A percentile compares a stretch with the other conserved stretches of the same genome.
Evolutionary conservation across 2,797 vertebrate genomes (phyloP).

Genomic region (Lophura swinhoii): DNA sequence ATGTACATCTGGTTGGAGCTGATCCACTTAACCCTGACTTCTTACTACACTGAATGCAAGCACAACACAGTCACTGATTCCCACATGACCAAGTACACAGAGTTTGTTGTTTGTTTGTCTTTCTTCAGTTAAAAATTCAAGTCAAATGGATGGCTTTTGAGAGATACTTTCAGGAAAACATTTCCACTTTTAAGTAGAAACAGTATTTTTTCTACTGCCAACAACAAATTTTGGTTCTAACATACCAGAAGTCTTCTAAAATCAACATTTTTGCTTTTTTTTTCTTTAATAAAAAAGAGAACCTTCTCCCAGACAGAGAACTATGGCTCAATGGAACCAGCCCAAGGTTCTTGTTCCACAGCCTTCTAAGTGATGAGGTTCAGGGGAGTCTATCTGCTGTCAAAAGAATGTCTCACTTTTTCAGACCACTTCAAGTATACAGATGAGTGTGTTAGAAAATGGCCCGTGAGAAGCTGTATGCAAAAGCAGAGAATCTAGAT

Average conservation of each 20-base stretch:
- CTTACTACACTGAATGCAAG: not conserved
- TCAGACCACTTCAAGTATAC: not conserved
- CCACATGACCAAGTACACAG: not conserved
- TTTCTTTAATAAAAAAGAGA: not conserved
- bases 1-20: not conserved
- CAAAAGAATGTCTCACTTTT: not conserved
- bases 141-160: not conserved
- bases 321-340: rapidly evolving
- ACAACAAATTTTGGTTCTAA: rapidly evolving
- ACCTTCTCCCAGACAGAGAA: not conserved
- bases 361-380: not conserved
- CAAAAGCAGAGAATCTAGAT: not conserved
- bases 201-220: not conserved
- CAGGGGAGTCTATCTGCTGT: not conserved
- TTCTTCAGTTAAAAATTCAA: not conserved
- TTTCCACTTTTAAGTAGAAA: constrained; percentile 20
- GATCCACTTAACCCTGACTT: not conserved
- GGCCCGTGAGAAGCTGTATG: not conserved
- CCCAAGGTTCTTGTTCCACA: not conserved
- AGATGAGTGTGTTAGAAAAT: not conserved
- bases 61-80: rapidly evolving
- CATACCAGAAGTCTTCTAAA: not conserved
- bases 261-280: not conserved
- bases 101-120: not conserved
- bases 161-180: not conserved